A percentile compares a stretch with the other conserved stretches of the same genome.
phyloP scores from a whole-genome alignment of 53 echinoderm and acorn worm genomes.

The Apostichopus leukothele region DNA sequence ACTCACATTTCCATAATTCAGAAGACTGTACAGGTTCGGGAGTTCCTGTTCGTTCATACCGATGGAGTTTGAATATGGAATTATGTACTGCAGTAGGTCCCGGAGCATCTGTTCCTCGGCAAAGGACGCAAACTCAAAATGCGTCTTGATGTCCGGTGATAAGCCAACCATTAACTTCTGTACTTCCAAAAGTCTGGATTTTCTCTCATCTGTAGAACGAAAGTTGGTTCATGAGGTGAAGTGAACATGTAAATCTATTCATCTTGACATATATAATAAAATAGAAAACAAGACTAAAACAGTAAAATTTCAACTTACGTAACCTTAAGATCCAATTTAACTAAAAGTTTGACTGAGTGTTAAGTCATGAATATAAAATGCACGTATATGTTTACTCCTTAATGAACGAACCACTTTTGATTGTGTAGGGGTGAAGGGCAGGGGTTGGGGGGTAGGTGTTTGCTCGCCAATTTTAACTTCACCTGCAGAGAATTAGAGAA shows the following conservation, averaged over 20 bases:
- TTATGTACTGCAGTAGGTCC: conserved; percentile 68
- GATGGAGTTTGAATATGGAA: conserved; percentile 79
- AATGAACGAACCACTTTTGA: no score
- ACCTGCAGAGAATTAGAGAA: no score
- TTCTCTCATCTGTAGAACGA: conserved; percentile 59
- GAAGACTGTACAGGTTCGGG: conserved; percentile 81
- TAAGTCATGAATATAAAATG: no score
- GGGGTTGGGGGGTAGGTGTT: no score
- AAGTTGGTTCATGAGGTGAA: no score
- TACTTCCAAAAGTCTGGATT: conserved; percentile 55
- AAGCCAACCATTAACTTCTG: conserved; percentile 58
- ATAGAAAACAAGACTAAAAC: neutral
- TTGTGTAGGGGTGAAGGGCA: no score
- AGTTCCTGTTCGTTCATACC: conserved; percentile 99
- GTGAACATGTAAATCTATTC: neutral
- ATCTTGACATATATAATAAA: neutral
- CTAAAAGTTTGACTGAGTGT: no score
- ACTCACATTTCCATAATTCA: conserved; percentile 87
- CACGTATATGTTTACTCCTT: no score
- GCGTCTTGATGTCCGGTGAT: conserved; percentile 63
- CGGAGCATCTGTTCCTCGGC: conserved; percentile 75
- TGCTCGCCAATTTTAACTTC: no score
- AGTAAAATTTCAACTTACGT: neutral
- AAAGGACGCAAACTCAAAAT: conserved; percentile 98
- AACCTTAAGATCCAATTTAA: no score